Conservation (phyloP, 2,113 vertebrate genomes). For the Dunckerocampus dactyliophorus region DNA sequence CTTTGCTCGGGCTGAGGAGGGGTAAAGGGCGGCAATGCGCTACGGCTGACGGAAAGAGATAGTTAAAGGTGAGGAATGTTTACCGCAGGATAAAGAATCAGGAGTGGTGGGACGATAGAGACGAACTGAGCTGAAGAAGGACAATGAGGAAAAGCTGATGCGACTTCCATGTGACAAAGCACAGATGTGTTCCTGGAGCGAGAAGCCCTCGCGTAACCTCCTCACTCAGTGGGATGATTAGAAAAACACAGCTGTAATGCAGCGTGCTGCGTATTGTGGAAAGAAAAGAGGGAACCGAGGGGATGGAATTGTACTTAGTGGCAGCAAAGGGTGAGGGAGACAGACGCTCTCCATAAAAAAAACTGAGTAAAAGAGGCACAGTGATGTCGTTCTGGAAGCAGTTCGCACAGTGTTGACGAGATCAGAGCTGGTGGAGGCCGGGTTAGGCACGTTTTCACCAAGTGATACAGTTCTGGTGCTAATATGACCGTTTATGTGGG, state of each 20-base stretch:
- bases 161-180: conserved; percentile 15
- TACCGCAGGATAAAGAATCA: background rate
- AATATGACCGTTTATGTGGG: no score
- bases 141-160: conserved; percentile 8
- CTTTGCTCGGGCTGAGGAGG: conserved; percentile 39
- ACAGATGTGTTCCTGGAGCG: conserved; percentile 19
- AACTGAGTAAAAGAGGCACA: conserved; percentile 44
- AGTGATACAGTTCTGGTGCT: background rate
- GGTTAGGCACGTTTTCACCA: background rate
- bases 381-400: conserved; percentile 45
- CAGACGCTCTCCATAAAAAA: conserved; percentile 59
- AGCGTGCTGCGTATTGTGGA: conserved; percentile 36
- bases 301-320: conserved; percentile 68
- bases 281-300: conserved; percentile 14
- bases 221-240: conserved; percentile 53
- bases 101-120: background rate
- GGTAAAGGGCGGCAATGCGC: conserved; percentile 27
- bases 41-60: background rate
- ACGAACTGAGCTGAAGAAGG: conserved; percentile 4
- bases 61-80: conserved; percentile 10
- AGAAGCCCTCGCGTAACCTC: conserved; percentile 44
- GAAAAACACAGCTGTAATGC: conserved; percentile 58
- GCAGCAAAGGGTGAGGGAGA: conserved; percentile 38
- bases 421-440: background rate
- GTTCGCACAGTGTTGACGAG: conserved; percentile 4